phyloP scores from a whole-genome alignment of 2,113 vertebrate genomes.

The Aspiorhynchus laticeps region DNA sequence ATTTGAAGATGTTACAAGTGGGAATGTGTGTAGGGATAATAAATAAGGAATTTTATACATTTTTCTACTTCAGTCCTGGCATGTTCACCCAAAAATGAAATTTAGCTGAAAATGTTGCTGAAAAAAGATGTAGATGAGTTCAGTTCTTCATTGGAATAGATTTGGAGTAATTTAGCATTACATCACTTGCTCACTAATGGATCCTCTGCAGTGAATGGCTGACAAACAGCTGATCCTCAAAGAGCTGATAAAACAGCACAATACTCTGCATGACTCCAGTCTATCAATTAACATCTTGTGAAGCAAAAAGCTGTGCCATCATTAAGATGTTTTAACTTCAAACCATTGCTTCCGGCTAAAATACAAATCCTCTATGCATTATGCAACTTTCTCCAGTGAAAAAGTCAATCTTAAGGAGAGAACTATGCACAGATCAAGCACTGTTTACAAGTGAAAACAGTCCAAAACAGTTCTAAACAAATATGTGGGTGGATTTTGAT shows the following conservation, averaged over 20 bases:
- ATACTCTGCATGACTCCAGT: neutral
- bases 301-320: neutral
- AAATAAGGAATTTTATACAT: neutral
- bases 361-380: neutral
- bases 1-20: constrained; percentile 35
- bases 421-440: neutral
- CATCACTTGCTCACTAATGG: neutral
- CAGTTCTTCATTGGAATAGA: neutral
- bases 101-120: no score
- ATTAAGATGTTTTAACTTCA: neutral
- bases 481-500: neutral
- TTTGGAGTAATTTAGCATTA: neutral
- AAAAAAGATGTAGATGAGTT: neutral
- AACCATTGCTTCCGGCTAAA: neutral
- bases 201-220: neutral
- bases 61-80: neutral
- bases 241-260: neutral
- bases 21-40: constrained; percentile 7
- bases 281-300: neutral
- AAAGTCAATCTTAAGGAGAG: neutral
- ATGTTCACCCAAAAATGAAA: neutral
- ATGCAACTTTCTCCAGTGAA: neutral
- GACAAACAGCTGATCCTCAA: neutral
- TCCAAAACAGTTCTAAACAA: neutral
- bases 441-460: neutral